Evolutionary conservation across 2,113 vertebrate genomes (phyloP).

Genomic region (Melospiza georgiana): DNA sequence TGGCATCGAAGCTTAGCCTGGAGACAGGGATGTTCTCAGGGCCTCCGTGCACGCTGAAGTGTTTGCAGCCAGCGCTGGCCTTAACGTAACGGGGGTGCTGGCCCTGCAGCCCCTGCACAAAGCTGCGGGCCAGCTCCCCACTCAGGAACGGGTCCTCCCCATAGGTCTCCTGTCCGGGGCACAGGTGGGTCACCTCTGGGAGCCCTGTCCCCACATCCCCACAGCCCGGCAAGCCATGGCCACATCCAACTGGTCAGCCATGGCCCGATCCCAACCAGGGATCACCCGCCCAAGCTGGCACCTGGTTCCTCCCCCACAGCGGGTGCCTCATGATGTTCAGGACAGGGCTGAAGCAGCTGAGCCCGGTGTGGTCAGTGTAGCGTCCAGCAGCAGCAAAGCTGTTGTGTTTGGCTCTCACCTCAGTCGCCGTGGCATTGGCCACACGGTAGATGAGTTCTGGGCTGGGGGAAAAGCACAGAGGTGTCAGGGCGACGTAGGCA

Average conservation of each 20-base stretch:
- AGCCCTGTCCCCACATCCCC: background rate
- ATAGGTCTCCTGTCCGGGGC: slow-evolving; percentile 51
- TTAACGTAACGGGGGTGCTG: slow-evolving; percentile 64
- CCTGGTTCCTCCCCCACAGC: slow-evolving; percentile 72
- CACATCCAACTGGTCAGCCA: accelerated
- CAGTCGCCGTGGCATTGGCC: slow-evolving; percentile 28
- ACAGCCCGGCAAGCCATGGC: background rate
- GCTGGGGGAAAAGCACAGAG: background rate
- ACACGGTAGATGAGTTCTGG: slow-evolving; percentile 22
- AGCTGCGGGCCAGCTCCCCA: slow-evolving; percentile 56
- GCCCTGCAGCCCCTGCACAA: slow-evolving; percentile 71
- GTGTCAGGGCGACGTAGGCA: accelerated
- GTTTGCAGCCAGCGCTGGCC: slow-evolving; percentile 71
- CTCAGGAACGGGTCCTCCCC: slow-evolving; percentile 70
- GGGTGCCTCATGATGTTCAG: slow-evolving; percentile 74
- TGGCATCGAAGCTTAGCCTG: slow-evolving; percentile 59
- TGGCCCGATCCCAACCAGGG: background rate
- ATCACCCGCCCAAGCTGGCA: background rate
- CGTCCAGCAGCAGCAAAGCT: slow-evolving; percentile 14
- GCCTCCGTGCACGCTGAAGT: slow-evolving; percentile 67
- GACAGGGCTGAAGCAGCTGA: slow-evolving; percentile 74
- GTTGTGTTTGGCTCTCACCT: slow-evolving; percentile 62
- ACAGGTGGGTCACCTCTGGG: accelerated
- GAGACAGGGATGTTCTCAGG: slow-evolving; percentile 69
- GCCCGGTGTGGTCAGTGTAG: slow-evolving; percentile 67